Evolutionary conservation across 2,888 invertebrate genomes (phyloP).

Genomic region (Lepidocyrtoides sp.): DNA sequence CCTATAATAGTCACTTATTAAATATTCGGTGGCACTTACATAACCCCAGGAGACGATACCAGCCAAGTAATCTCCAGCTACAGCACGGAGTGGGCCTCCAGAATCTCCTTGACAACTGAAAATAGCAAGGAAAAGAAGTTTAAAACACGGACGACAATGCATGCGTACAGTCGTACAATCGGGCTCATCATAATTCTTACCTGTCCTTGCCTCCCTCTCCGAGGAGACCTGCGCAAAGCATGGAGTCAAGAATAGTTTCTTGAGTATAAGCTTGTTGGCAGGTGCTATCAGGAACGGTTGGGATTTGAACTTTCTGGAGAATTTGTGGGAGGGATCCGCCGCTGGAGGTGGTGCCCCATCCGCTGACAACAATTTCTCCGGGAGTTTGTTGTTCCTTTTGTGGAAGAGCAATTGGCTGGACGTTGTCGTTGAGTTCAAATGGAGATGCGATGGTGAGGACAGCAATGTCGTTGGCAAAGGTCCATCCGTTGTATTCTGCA

Average conservation of each 20-base stretch:
- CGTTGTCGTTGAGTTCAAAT: conserved; percentile 74
- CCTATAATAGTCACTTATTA: too few relatives aligned
- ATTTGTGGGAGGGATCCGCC: conserved; percentile 50
- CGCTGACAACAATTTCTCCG: conserved; percentile 77
- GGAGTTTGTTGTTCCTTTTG: conserved; percentile 49
- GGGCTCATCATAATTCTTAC: too few relatives aligned
- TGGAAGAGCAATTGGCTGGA: conserved; percentile 83
- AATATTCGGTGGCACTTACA: conserved; percentile 48
- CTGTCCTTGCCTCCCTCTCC: conserved; percentile 69
- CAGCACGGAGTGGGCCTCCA: conserved; percentile 66
- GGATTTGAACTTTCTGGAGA: conserved; percentile 78
- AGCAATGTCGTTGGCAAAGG: conserved; percentile 84
- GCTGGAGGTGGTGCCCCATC: conserved; percentile 83
- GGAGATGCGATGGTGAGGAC: conserved; percentile 74
- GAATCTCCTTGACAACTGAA: conserved; percentile 63
- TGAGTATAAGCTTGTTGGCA: conserved; percentile 79
- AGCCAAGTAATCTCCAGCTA: conserved; percentile 58
- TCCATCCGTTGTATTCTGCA: conserved; percentile 75
- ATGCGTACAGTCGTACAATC: too few relatives aligned
- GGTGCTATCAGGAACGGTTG: conserved; percentile 71
- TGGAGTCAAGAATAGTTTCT: conserved; percentile 44
- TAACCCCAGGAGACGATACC: conserved; percentile 78
- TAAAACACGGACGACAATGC: too few relatives aligned
- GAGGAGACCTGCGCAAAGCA: conserved; percentile 78
- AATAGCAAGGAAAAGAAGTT: too few relatives aligned